Conservation (phyloP, 2,797 vertebrate genomes). For the Steatocranus sp. region DNA sequence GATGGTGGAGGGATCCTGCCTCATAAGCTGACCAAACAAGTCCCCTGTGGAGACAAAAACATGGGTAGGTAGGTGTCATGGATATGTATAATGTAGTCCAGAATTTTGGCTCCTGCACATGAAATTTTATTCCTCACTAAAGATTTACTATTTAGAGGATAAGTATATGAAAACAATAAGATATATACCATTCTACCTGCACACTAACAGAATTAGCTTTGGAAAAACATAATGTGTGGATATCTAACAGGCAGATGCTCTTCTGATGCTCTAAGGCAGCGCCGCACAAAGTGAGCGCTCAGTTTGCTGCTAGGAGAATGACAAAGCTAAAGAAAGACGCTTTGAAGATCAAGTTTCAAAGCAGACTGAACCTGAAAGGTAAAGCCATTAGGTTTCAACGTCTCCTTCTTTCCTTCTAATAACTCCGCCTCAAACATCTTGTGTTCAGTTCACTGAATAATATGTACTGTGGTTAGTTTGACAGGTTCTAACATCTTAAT, state of each 20-base stretch:
- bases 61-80: not conserved
- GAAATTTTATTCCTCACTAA: not conserved
- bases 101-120: not conserved
- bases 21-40: constrained; percentile 90
- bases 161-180: not conserved
- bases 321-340: not conserved
- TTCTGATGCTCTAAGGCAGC: not conserved
- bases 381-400: not conserved
- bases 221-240: not conserved
- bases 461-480: not conserved
- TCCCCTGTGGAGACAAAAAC: constrained; percentile 71
- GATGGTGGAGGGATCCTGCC: constrained; percentile 92
- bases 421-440: not conserved
- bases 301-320: not conserved
- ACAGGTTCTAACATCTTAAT: not conserved
- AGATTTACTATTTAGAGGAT: not conserved
- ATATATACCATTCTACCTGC: not conserved
- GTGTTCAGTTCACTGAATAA: not conserved
- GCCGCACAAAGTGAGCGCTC: not conserved
- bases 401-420: not conserved
- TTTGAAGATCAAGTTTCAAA: constrained; percentile 35
- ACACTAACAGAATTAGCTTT: not conserved
- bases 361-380: not conserved
- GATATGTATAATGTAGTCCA: not conserved
- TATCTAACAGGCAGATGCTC: not conserved